Base-by-base conservation (phyloP, 2,888 invertebrate genomes). In the Trichogramma evanescens region DNA sequence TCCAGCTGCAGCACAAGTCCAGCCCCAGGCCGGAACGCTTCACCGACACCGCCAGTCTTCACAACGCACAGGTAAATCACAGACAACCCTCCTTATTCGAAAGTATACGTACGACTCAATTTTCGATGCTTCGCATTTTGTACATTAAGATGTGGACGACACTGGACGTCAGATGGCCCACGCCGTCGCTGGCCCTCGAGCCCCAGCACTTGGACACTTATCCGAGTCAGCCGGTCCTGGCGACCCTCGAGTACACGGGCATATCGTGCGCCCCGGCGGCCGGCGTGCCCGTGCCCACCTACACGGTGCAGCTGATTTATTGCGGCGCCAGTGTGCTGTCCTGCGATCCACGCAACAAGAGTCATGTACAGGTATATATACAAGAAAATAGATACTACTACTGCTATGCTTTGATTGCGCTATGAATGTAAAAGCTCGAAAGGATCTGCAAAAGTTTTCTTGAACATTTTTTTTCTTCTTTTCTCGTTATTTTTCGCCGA, bases 81-180 rank as follows among this genome's bases (percentile, higher is more conserved):
- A 13, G 13, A 13, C 13, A 2, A 13, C 13, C 13, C 13, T 13
- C 13, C 13, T 13, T 13, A 13, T 2, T 13, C 13, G 13, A 13
- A 13, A 13, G 1, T 13, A 13, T n/a, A n/a, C n/a, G n/a, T 13
- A 2, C 13, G 13, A 13, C 13, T 13, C 13, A 2, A 13, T 13
- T 13, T 2, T 13, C 13, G 13, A 13, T 13, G 13, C 13, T 13
- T 13, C 13, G 13, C 13, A 13, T 13, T 13, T 13, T 13, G 13
- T 13, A 2, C 13, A 1, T 13, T 1, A 39, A 56, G 58, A 49
- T 53, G 50, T 54, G 54, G 65, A 70, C 70, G 77, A 63, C 85
- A 61, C 82, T 92, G 69, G 90, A 92, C 69, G 91, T 92, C 5
- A 83, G 88, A 77, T 92, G 92, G 92, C 91, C 92, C 5, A 82